Evolutionary conservation across 2,797 vertebrate species (phyloP).

Genomic region (Pipistrellus nathusii): DNA sequence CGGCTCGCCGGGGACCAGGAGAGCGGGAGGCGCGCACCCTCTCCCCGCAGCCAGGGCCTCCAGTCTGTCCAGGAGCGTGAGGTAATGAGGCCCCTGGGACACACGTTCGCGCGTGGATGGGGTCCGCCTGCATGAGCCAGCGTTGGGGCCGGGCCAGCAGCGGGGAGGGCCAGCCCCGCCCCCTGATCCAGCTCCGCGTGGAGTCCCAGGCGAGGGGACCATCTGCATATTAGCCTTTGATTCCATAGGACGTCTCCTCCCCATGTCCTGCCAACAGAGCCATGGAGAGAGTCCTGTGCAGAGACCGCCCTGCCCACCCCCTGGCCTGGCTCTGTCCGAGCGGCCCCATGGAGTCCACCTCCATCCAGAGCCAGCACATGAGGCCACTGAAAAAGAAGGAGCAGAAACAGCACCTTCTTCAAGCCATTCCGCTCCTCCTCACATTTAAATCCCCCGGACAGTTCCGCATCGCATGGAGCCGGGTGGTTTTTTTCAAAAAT

Average conservation of each 20-base stretch:
- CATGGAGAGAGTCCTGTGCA: background rate
- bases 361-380: background rate
- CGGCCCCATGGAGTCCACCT: background rate
- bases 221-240: no score
- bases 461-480: background rate
- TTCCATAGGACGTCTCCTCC: conserved; percentile 55
- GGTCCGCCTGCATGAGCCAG: no score
- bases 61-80: conserved; percentile 29
- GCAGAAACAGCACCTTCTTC: background rate
- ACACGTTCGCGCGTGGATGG: no score
- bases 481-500: no score
- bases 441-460: background rate
- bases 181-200: no score
- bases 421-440: background rate
- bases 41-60: conserved; percentile 5
- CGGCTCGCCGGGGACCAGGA: conserved; percentile 39
- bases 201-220: no score
- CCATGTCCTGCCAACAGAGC: conserved; percentile 42
- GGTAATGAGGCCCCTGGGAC: conserved; percentile 64
- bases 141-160: no score
- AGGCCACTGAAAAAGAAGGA: background rate
- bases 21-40: conserved; percentile 31
- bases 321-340: background rate
- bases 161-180: no score
- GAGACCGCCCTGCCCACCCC: background rate